A percentile compares a stretch with the other conserved stretches of the same genome.
Conservation (phyloP, 2,888 invertebrate species). For the Gonocerus acuteangulatus region DNA sequence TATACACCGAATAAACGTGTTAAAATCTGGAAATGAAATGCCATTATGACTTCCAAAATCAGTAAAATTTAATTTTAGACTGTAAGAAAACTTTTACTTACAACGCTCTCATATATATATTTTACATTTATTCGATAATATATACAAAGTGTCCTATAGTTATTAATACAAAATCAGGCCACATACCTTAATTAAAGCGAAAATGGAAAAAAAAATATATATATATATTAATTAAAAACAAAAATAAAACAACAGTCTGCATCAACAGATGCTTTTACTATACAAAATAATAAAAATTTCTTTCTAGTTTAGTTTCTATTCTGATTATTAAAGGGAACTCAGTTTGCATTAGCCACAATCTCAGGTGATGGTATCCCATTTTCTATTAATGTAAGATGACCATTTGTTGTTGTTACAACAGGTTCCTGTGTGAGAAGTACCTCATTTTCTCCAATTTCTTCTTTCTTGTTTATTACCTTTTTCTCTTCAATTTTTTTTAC, state of each 20-base stretch:
- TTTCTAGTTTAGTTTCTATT: background rate
- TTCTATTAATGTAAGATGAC: slow-evolving; percentile 28
- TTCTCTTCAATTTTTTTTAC: slow-evolving; percentile 31
- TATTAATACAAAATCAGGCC: slow-evolving; percentile 25
- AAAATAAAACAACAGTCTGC: slow-evolving; percentile 22
- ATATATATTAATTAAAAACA: slow-evolving; percentile 1
- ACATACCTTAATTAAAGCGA: slow-evolving; percentile 16
- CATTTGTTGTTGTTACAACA: slow-evolving; percentile 33
- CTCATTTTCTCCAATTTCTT: slow-evolving; percentile 10
- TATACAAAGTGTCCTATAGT: slow-evolving; percentile 24
- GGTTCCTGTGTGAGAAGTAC: slow-evolving; percentile 28
- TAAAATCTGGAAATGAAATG: slow-evolving; percentile 3
- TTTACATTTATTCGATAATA: slow-evolving; percentile 20
- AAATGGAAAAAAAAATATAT: slow-evolving; percentile 11
- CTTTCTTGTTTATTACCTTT: slow-evolving; percentile 22
- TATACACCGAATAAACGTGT: slow-evolving; percentile 15
- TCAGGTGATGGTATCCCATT: slow-evolving; percentile 23
- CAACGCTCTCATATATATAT: background rate
- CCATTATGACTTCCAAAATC: background rate
- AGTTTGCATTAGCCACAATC: slow-evolving; percentile 10
- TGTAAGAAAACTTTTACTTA: background rate
- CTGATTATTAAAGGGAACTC: background rate
- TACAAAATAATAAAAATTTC: background rate
- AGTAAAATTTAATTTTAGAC: slow-evolving; percentile 12
- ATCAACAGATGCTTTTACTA: slow-evolving; percentile 14